Evolutionary conservation across 2,113 vertebrate genomes (phyloP), one percentile per base, ranked within the genome.

Genomic region (Prinia subflava): DNA sequence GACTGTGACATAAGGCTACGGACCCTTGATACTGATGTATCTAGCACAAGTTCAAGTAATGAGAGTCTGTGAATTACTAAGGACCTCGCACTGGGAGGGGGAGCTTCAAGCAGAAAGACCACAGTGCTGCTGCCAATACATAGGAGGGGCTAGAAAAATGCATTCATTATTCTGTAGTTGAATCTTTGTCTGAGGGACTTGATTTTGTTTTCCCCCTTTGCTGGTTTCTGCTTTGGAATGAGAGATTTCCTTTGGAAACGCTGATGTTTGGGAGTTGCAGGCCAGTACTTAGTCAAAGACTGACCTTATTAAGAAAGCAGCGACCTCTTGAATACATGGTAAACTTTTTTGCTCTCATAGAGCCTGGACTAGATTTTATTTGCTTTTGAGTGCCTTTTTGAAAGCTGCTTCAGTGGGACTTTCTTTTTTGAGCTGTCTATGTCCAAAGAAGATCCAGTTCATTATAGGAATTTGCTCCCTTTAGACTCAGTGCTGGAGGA

Each of bases 321-420:
- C 97, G 98, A 98, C 96, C 98, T 98, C 97, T 98, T 97, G 97
- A 98, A 98, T 98, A 98, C 98, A 97, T 96, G 97, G 97, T 97
- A 97, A 98, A 98, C 98, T 92, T 96, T 97, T 98, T 97, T 98
- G 98, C 98, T 99, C 98, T 98, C 98, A 98, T 98, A 99, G 99
- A 99, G 98, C 98, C 97, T 97, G 97, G 98, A 98, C 97, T 98
- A 98, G 96, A 97, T 98, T 98, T 98, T 98, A 98, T 98, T 98
- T 98, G 98, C 98, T 99, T 99, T 99, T 98, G 98, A 99, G 99
- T 99, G 99, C 99, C 99, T 99, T 99, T 98, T 98, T 97, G 97
- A 99, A 99, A 98, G 99, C 99, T 99, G 98, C 99, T 99, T 98
- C 98, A 98, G 96, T 96, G 96, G 98, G 98, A 98, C 98, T 98